phyloP scores from a whole-genome alignment of 2,888 invertebrate species.

The Nomada hirtipes region DNA sequence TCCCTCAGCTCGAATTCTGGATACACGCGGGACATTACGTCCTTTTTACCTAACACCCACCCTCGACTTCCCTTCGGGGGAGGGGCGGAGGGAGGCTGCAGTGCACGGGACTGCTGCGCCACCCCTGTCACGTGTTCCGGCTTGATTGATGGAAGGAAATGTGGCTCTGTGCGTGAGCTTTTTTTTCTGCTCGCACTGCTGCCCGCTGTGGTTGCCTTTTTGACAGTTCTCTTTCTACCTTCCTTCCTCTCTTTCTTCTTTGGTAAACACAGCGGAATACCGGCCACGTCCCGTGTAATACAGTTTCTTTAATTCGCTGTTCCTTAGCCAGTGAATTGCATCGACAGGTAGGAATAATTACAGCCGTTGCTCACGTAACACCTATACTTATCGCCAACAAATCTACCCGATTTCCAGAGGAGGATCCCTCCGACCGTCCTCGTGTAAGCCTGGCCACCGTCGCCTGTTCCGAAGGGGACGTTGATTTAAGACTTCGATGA shows the following conservation, averaged over 20 bases:
- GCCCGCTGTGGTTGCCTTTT: slow-evolving; percentile 6
- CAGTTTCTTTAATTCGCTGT: too few species aligned
- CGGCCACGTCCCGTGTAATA: too few species aligned
- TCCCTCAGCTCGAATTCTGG: slow-evolving; percentile 58
- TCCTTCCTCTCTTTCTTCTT: too few species aligned
- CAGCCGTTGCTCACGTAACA: too few species aligned
- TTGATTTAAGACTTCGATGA: slow-evolving; percentile 29
- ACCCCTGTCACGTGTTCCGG: slow-evolving; percentile 41
- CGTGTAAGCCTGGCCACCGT: not conserved
- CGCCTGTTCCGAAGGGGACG: slow-evolving; percentile 6
- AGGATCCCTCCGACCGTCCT: not conserved
- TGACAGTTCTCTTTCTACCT: too few species aligned
- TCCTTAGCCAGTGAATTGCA: too few species aligned
- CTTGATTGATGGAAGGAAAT: slow-evolving; percentile 57
- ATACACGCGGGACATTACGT: slow-evolving; percentile 49
- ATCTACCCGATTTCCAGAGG: not conserved
- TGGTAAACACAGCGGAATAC: too few species aligned
- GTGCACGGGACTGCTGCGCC: not conserved
- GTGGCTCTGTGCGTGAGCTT: slow-evolving; percentile 44
- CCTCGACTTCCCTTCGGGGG: not conserved
- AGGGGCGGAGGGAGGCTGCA: not conserved
- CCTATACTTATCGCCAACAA: not conserved
- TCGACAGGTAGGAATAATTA: too few species aligned
- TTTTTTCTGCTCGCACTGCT: slow-evolving; percentile 4
- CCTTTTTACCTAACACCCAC: slow-evolving; percentile 13